Evolutionary conservation across 1,140 invertebrate genomes (phyloP).

Genomic region (Pogonognathellus flavescens): DNA sequence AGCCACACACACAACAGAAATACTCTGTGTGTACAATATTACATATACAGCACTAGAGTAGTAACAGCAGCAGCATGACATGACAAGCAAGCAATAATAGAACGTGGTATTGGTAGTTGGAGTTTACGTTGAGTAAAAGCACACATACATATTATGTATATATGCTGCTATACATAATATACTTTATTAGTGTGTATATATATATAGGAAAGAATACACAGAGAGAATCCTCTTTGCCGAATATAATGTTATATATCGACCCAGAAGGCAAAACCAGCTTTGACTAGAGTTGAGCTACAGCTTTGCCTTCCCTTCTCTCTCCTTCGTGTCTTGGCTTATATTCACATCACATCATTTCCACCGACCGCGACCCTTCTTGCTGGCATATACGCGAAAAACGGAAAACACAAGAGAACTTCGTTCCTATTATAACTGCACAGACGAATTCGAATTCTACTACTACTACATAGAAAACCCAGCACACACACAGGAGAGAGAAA

Average conservation of each 20-base stretch:
- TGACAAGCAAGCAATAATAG: neutral
- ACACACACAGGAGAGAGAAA: slow-evolving; percentile 1
- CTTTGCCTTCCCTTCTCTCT: neutral
- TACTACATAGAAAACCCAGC: neutral
- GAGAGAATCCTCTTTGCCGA: neutral
- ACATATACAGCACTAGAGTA: too few relatives aligned
- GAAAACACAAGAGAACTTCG: slow-evolving; percentile 32
- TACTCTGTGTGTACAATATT: neutral
- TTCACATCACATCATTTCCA: slow-evolving; percentile 44
- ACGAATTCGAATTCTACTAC: neutral
- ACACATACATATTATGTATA: neutral
- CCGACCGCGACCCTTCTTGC: neutral
- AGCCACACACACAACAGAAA: too few relatives aligned
- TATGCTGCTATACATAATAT: neutral
- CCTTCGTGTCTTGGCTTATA: slow-evolving; percentile 22
- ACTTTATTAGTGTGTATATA: neutral
- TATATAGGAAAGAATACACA: neutral
- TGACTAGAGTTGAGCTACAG: neutral
- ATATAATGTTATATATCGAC: slow-evolving; percentile 27
- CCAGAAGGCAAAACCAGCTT: slow-evolving; percentile 35
- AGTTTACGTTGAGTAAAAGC: slow-evolving; percentile 38
- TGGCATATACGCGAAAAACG: neutral
- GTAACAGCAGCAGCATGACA: neutral
- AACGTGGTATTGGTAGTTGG: neutral
- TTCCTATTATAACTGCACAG: neutral